These are phyloP conservation scores for Drosophila lowei DNA, from an alignment of 1,140 invertebrate species.

Conservation along the genomic window DNA sequence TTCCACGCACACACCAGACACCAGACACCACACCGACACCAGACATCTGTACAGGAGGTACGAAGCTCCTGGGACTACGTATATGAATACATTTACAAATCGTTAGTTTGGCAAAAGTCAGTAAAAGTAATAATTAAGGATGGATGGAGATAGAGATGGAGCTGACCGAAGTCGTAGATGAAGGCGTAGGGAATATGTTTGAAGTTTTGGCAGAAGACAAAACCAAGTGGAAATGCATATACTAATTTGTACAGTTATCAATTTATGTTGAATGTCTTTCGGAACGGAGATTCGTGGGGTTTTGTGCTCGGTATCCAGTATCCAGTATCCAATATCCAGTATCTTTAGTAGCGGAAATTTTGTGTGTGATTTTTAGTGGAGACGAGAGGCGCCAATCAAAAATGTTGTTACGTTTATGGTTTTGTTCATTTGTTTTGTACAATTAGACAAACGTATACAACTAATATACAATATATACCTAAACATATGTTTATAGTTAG, in stretches of 20 bases:
- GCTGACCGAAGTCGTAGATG: slow-evolving; percentile 13
- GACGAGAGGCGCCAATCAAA: slow-evolving; percentile 41
- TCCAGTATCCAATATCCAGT: slow-evolving; percentile 40
- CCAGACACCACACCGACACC: neutral
- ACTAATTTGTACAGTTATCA: slow-evolving; percentile 57
- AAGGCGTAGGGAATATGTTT: slow-evolving; percentile 67
- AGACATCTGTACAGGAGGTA: too few relatives aligned
- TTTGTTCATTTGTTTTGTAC: slow-evolving; percentile 54
- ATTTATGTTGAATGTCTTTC: slow-evolving; percentile 54
- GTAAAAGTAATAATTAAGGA: slow-evolving; percentile 20
- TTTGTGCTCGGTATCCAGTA: slow-evolving; percentile 35
- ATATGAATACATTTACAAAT: slow-evolving; percentile 27
- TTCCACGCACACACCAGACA: slow-evolving; percentile 5
- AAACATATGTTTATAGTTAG: slow-evolving; percentile 63
- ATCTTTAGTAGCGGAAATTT: slow-evolving; percentile 59
- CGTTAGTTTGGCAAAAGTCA: slow-evolving; percentile 40
- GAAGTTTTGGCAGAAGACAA: slow-evolving; percentile 48
- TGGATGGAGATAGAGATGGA: neutral
- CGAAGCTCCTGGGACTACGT: neutral
- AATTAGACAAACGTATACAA: slow-evolving; percentile 41
- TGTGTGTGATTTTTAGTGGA: slow-evolving; percentile 44
- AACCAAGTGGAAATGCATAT: slow-evolving; percentile 20
- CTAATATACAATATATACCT: slow-evolving; percentile 52
- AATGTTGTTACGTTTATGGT: slow-evolving; percentile 58
- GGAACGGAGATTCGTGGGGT: slow-evolving; percentile 34